phyloP scores from a whole-genome alignment of 2,888 invertebrate species.

The Hoplodrina ambigua region DNA sequence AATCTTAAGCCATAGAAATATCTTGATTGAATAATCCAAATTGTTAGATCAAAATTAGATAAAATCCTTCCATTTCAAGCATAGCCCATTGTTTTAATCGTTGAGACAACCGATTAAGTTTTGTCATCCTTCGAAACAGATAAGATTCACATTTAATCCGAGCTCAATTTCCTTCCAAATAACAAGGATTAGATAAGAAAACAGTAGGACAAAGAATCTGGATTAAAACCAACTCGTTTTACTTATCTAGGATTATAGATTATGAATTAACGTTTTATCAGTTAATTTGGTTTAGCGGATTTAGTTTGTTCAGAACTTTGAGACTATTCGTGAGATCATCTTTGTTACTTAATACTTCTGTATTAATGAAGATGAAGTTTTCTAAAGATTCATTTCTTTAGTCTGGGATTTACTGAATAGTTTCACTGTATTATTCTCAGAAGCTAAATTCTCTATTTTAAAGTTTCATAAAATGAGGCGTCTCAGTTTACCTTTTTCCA shows the following conservation, averaged over 20 bases:
- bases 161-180: constrained; percentile 63
- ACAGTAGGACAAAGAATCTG: constrained; percentile 63
- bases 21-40: constrained; percentile 56
- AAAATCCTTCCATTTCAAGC: constrained; percentile 54
- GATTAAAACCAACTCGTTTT: constrained; percentile 55
- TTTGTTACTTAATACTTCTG: constrained; percentile 45
- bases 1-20: constrained; percentile 32
- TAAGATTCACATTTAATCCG: constrained; percentile 65
- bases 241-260: constrained; percentile 65
- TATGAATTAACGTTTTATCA: constrained; percentile 64
- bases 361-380: constrained; percentile 19
- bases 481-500: constrained; percentile 2
- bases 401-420: constrained; percentile 5
- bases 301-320: constrained; percentile 42
- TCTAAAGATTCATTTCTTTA: background rate
- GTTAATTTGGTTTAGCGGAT: constrained; percentile 60
- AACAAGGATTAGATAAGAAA: constrained; percentile 64
- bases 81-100: constrained; percentile 60
- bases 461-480: background rate
- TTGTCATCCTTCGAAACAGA: constrained; percentile 64
- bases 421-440: constrained; percentile 3
- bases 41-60: constrained; percentile 58
- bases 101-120: constrained; percentile 64
- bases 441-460: background rate
- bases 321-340: constrained; percentile 42